Percentiles rank a stretch among this genome's conserved stretches.
phyloP scores from a whole-genome alignment of 2,797 vertebrate species.

The Aselliscus stoliczkanus region DNA sequence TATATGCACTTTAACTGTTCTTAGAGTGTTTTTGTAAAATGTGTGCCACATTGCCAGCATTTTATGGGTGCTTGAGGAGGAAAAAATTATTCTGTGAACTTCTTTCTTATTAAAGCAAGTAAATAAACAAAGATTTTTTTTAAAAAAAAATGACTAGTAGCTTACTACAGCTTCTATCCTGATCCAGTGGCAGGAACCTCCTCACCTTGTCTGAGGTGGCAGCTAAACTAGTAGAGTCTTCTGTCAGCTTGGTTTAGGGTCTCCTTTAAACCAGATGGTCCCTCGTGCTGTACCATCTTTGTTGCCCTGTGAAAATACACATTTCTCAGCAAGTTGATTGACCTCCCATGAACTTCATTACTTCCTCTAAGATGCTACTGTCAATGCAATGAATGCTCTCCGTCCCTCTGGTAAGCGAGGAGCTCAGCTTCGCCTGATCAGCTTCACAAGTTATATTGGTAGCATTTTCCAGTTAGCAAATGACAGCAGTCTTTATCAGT shows the following conservation, averaged over 20 bases:
- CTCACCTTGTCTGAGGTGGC: not conserved
- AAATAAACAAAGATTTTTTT: not conserved
- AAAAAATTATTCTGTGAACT: not conserved
- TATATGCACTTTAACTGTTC: not conserved
- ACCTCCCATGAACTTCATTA: not conserved
- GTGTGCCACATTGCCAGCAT: not conserved
- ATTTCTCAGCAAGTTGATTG: not conserved
- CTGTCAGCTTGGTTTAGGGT: not conserved
- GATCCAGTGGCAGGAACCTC: not conserved
- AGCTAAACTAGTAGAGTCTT: not conserved
- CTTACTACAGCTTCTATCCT: not conserved
- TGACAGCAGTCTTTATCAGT: not conserved
- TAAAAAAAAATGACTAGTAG: not conserved
- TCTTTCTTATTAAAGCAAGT: not conserved
- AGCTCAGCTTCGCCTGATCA: not conserved
- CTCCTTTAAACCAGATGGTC: not conserved
- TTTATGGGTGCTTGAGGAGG: not conserved
- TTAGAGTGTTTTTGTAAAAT: not conserved
- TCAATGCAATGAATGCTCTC: not conserved
- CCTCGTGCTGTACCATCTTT: not conserved
- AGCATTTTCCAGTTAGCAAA: not conserved
- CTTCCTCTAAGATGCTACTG: not conserved
- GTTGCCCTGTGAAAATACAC: not conserved
- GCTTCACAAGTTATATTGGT: not conserved
- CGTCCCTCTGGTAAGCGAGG: not conserved